phyloP scores from a whole-genome alignment of 2,797 vertebrate species.

The Acanthornis magna region DNA sequence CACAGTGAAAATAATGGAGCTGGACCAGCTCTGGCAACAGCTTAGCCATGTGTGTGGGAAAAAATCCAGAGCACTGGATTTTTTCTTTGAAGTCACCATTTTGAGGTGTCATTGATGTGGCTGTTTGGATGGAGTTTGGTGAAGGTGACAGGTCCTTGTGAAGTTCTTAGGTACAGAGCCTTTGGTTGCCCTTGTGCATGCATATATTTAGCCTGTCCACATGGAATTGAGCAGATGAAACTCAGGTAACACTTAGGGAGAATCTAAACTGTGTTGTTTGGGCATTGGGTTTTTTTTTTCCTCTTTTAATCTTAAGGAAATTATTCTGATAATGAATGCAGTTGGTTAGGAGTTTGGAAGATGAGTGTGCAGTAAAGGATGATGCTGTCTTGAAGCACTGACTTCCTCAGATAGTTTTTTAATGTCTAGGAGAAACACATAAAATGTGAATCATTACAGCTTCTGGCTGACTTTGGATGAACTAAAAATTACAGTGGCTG shows the following conservation, averaged over 20 bases:
- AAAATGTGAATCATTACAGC: conserved; percentile 9
- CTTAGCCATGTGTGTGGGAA: background rate
- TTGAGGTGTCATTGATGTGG: background rate
- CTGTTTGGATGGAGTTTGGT: background rate
- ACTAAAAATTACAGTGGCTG: conserved; percentile 37
- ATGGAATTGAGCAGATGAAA: background rate
- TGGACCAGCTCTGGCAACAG: background rate
- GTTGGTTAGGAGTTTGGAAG: background rate
- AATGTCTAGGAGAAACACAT: background rate
- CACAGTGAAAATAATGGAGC: background rate
- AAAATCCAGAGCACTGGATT: background rate
- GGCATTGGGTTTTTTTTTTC: background rate
- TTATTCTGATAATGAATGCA: background rate
- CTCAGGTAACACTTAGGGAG: background rate
- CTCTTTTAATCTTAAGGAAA: conserved; percentile 10
- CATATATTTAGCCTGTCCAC: background rate
- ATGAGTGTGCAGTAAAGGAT: background rate
- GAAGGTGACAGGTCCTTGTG: background rate
- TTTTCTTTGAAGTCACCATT: background rate
- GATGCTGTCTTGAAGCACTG: background rate
- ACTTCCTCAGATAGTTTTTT: background rate
- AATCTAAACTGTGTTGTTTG: background rate
- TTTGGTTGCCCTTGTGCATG: background rate
- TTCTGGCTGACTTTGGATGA: conserved; percentile 3
- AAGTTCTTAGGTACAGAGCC: background rate